Evolutionary conservation across 2,888 invertebrate species (phyloP).

Genomic region (Thereva nobilitata): DNA sequence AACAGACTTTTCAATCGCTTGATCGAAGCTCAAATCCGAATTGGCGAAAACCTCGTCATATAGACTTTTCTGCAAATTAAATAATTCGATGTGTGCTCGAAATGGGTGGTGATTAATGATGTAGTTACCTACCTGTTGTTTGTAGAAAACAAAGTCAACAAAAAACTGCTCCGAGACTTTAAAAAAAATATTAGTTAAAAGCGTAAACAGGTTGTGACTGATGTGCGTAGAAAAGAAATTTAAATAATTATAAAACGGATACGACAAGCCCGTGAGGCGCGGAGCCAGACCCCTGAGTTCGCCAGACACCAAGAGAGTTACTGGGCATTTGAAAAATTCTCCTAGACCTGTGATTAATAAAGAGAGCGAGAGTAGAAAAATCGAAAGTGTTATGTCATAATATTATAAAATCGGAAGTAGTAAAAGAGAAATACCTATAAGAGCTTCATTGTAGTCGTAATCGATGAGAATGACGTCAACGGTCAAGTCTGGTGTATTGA

Average conservation of each 20-base stretch:
- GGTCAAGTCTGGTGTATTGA: background rate
- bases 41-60: constrained; percentile 20
- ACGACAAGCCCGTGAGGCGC: constrained; percentile 13
- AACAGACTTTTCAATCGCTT: constrained; percentile 8
- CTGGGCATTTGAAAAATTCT: constrained; percentile 37
- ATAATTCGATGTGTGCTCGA: background rate
- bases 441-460: constrained; percentile 40
- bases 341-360: constrained; percentile 27
- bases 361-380: background rate
- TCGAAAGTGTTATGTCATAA: background rate
- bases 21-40: background rate
- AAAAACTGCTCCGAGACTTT: constrained; percentile 27
- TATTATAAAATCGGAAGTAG: constrained; percentile 1
- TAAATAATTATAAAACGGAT: constrained; percentile 31
- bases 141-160: constrained; percentile 34
- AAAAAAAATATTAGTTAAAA: constrained; percentile 12
- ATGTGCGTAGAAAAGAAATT: background rate
- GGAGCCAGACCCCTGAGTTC: constrained; percentile 17
- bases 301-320: constrained; percentile 28
- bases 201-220: background rate
- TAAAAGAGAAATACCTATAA: constrained; percentile 31
- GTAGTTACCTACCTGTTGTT: constrained; percentile 31
- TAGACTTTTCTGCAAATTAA: constrained; percentile 19
- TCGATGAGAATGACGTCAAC: constrained; percentile 39
- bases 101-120: background rate